Evolutionary conservation across 2,888 invertebrate species (phyloP).

Genomic region (Cantharis lateralis): DNA sequence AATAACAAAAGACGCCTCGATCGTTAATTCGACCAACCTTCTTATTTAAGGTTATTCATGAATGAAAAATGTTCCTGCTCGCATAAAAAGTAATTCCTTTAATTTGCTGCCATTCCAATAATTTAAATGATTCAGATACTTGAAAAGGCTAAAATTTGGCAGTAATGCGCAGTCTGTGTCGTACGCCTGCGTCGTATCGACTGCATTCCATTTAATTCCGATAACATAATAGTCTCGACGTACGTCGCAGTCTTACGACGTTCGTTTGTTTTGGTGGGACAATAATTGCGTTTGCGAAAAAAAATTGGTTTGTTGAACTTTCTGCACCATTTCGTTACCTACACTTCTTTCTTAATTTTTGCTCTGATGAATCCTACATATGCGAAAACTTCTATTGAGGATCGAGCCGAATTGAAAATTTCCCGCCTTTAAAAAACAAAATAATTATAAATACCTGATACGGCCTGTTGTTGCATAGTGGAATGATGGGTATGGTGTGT

Average conservation of each 20-base stretch:
- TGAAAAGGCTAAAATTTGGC: constrained; percentile 5
- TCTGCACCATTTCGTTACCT: background rate
- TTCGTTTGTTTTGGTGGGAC: background rate
- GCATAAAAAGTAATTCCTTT: background rate
- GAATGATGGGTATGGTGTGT: constrained; percentile 42
- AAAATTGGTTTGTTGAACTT: background rate
- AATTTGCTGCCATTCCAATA: background rate
- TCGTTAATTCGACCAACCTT: background rate
- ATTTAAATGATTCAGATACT: constrained; percentile 16
- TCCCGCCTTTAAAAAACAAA: background rate
- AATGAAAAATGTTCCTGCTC: background rate
- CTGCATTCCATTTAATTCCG: constrained; percentile 11
- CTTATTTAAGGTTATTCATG: background rate
- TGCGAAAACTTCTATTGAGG: background rate
- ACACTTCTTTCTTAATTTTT: background rate
- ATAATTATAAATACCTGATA: constrained; percentile 25
- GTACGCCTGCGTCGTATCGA: constrained; percentile 26
- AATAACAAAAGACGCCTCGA: background rate
- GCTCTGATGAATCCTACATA: background rate
- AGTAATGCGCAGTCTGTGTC: constrained; percentile 7
- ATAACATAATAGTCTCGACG: constrained; percentile 28
- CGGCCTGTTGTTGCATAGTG: constrained; percentile 43
- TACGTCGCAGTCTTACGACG: constrained; percentile 25
- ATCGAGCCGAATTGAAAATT: background rate
- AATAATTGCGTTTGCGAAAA: background rate